Conservation (phyloP, 2,797 vertebrate genomes). For the Malacoraja senta region DNA sequence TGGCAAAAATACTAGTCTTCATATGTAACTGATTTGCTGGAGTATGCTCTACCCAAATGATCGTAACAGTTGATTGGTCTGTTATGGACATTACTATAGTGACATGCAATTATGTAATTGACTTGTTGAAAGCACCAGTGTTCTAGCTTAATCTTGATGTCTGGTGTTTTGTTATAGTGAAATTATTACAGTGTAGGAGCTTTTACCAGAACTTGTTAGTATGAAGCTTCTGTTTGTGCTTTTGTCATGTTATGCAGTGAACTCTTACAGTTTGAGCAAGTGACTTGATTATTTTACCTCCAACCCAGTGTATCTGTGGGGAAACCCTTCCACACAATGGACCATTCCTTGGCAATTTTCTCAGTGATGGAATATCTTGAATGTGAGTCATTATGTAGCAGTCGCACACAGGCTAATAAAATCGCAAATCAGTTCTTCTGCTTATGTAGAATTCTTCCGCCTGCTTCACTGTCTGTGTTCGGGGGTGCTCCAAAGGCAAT, state of each 20-base stretch:
- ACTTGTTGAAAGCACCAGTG: conserved; percentile 83
- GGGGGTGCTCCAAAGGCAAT: conserved; percentile 31
- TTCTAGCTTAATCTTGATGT: conserved; percentile 83
- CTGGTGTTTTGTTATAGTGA: conserved; percentile 88
- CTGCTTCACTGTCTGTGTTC: conserved; percentile 41
- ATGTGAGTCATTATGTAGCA: conserved; percentile 99
- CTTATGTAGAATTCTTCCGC: conserved; percentile 56
- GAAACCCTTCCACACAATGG: conserved; percentile 74
- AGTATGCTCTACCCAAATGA: conserved; percentile 89
- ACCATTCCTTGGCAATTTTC: conserved; percentile 94
- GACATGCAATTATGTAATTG: conserved; percentile 80
- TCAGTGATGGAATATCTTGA: conserved; percentile 98
- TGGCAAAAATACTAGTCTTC: conserved; percentile 82
- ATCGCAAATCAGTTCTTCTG: conserved; percentile 73
- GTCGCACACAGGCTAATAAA: conserved; percentile 95
- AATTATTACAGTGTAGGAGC: conserved; percentile 78
- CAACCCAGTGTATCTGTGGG: conserved; percentile 87
- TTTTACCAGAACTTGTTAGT: conserved; percentile 60
- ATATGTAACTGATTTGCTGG: conserved; percentile 76
- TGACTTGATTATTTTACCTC: conserved; percentile 65
- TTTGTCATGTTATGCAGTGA: conserved; percentile 46
- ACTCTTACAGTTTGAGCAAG: conserved; percentile 76
- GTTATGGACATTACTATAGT: conserved; percentile 86
- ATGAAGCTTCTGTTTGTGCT: conserved; percentile 79
- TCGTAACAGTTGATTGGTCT: conserved; percentile 90